Percentiles rank a stretch among this genome's conserved stretches.
These are phyloP conservation scores for Anisognathus igniventris DNA, from an alignment of 2,797 vertebrate genomes.

Conservation along the genomic window DNA sequence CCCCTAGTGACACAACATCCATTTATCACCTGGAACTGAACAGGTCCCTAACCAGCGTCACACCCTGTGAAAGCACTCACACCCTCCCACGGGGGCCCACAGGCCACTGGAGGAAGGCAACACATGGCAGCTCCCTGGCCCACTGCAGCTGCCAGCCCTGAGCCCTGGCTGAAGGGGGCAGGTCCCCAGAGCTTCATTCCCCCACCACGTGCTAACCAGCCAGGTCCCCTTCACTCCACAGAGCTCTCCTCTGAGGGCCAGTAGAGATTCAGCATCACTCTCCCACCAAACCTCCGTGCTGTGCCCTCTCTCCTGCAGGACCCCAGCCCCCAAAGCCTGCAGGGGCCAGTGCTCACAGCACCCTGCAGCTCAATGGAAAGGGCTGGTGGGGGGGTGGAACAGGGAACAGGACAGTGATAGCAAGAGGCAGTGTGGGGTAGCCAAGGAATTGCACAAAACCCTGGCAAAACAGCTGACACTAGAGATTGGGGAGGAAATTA, in stretches of 20 bases:
- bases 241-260: fast-evolving
- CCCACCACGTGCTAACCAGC: neutral
- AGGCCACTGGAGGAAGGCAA: neutral
- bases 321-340: fast-evolving
- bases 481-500: neutral
- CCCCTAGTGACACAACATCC: fast-evolving
- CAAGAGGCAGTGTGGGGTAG: neutral
- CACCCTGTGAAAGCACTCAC: neutral
- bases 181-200: neutral
- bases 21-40: neutral
- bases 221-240: neutral
- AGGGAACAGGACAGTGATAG: neutral
- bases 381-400: fast-evolving
- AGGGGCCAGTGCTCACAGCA: neutral
- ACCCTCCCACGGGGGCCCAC: neutral
- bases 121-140: neutral
- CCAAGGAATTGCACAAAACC: neutral
- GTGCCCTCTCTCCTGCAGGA: neutral
- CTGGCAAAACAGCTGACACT: neutral
- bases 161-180: neutral
- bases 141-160: neutral
- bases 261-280: neutral
- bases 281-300: neutral
- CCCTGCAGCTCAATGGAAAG: fast-evolving
- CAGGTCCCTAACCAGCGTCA: fast-evolving